Base-by-base conservation (phyloP, 2,113 vertebrate genomes). In the Neotoma lepida region DNA sequence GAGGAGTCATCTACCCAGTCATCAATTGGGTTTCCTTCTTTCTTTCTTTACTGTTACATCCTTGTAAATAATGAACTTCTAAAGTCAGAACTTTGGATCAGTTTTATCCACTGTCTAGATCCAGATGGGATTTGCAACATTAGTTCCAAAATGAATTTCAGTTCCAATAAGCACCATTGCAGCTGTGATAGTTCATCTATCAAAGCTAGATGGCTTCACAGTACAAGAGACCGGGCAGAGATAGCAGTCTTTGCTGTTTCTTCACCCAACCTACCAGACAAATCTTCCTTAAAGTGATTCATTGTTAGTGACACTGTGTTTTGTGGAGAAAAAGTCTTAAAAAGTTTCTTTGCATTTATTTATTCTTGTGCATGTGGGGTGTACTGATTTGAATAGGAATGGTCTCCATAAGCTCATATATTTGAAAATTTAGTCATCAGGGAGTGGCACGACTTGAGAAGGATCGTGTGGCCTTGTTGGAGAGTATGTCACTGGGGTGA, bases 101-200 rank as follows among this genome's bases (percentile, higher is more conserved):
- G 84, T 89, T 94, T 89, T 86, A 70, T 89, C 73, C 85, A 70
- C 30, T 35, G 9, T 74, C 41, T 80, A 44, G 54, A 13, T 44
- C n/a, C 68, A 91, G n/a, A 14, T 91, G 71, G n/a, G 17, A 85
- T 44, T 73, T 30, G 46, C 14, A 93, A 86, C 54, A 80, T 70
- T 73, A n/a, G 86, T 96, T 94, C 78, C 78, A 91, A 94, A 95
- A 61, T 94, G 73, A 92, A 63, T 91, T 92, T 86, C 71, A 93
- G 58, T 90, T 89, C 58, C 81, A 58, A 0, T 66, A 81, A 87
- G 86, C 44, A 82, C 63, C 41, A 54, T 22, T 88, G 39, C 2
- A 80, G 14, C n/a, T n/a, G n/a, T n/a, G n/a, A n/a, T n/a, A n/a
- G n/a, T n/a, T n/a, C n/a, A n/a, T n/a, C n/a, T n/a, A n/a, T n/a